phyloP scores from a whole-genome alignment of 2,113 vertebrate genomes.

The Felis chaus region DNA sequence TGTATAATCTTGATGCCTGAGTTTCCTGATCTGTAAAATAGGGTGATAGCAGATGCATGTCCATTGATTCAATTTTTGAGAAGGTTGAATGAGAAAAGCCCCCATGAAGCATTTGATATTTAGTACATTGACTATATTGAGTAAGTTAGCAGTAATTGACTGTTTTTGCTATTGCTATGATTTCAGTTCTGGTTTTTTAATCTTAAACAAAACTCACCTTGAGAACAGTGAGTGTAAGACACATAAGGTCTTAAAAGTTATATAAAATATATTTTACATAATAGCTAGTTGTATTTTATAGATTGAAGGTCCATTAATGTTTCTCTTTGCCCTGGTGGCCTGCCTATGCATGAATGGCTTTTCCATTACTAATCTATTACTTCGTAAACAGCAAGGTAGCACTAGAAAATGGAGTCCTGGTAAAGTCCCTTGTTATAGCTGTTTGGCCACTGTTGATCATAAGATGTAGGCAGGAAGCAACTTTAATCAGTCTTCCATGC shows the following conservation, averaged over 20 bases:
- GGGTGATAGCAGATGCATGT: neutral
- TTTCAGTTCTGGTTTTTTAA: neutral
- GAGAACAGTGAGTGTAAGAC: neutral
- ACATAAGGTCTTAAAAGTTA: neutral
- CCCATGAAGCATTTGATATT: neutral
- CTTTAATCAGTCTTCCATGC: neutral
- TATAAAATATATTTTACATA: neutral
- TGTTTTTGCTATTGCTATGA: neutral
- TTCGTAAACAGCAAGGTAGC: neutral
- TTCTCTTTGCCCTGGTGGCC: neutral
- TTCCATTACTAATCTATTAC: neutral
- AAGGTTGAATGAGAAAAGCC: neutral
- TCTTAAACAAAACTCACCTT: neutral
- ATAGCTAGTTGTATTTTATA: neutral
- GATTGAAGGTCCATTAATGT: neutral
- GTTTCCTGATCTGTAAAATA: neutral
- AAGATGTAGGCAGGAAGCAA: neutral
- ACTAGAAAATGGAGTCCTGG: neutral
- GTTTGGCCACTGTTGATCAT: neutral
- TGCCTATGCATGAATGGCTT: neutral
- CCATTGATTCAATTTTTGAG: neutral
- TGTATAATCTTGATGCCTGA: neutral
- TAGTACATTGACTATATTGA: neutral
- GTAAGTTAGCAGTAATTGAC: neutral
- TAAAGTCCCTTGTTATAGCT: neutral